phyloP scores from a whole-genome alignment of 2,113 vertebrate genomes.

The Heterochromis multidens region DNA sequence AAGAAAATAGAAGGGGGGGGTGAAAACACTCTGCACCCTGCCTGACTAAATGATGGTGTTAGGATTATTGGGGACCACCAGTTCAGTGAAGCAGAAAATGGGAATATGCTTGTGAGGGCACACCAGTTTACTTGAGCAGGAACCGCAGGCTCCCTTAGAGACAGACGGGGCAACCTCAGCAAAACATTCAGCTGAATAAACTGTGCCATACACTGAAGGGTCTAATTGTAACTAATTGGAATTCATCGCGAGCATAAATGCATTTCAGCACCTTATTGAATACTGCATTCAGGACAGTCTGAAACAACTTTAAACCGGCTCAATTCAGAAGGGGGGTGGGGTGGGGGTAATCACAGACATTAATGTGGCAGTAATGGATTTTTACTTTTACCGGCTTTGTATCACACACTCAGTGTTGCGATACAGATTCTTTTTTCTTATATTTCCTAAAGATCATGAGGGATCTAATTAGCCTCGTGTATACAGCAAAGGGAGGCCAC shows the following conservation, averaged over 20 bases:
- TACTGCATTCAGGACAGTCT: conserved; percentile 17
- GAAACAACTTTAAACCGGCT: conserved; percentile 17
- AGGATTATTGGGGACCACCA: conserved; percentile 76
- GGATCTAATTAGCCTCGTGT: conserved; percentile 9
- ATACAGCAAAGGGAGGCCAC: neutral
- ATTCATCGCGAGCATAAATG: conserved; percentile 52
- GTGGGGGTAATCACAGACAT: conserved; percentile 39
- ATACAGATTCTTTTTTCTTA: neutral
- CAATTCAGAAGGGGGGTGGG: conserved; percentile 11
- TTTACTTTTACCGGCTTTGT: neutral
- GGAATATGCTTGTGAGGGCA: conserved; percentile 71
- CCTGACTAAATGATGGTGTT: conserved; percentile 77
- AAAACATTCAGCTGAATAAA: conserved; percentile 40
- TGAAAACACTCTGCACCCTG: conserved; percentile 51
- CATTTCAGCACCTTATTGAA: conserved; percentile 47
- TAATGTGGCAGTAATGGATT: conserved; percentile 48
- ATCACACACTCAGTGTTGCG: neutral
- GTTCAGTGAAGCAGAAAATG: conserved; percentile 79
- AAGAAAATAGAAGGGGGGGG: conserved; percentile 49
- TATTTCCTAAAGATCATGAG: neutral
- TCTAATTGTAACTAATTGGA: conserved; percentile 67
- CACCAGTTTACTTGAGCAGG: conserved; percentile 61
- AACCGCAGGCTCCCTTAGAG: conserved; percentile 52
- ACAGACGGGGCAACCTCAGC: conserved; percentile 54
- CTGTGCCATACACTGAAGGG: neutral